Base-by-base conservation (phyloP, 2,888 invertebrate species). In the Eupithecia pulchellata region DNA sequence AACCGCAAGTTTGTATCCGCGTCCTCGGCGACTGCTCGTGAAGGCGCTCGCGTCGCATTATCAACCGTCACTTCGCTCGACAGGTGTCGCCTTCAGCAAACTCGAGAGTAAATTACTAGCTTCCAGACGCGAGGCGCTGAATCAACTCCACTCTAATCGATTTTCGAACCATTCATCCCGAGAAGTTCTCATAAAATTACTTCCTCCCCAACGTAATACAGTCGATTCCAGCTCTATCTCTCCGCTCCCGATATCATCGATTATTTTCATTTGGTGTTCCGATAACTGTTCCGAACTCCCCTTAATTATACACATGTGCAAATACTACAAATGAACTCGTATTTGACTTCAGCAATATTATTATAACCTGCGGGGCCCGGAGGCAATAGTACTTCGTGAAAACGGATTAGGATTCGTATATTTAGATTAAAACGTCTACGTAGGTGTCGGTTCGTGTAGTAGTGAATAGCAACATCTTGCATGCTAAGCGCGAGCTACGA, bases 71-170 rank as follows among this genome's bases (percentile, higher is more conserved):
- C 89, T 91, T 91, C 84, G 85, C 84, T 83, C 91, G 93, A 93
- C 93, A 94, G 93, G 93, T 93, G 93, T 93, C 93, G 92, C 91
- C 91, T 91, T 92, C 93, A 93, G 92, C 92, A 90, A 91, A 91
- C 92, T 93, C 90, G 90, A 92, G 89, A 92, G 93, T 92, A 93
- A 93, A 93, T 93, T 94, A 93, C 93, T 90, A 90, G 89, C 91
- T 89, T 87, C 88, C 87, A 91, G 72, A 61, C 66, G 67, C 61
- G 55, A 91, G 88, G 90, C 91, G 90, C 91, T 93, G 92, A 93
- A 91, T 93, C 93, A 90, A 90, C 90, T 85, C 86, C 83, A 86
- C 86, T 91, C 87, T 91, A 89, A 93, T 93, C 92, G 91, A 94
- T 94, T 93, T 89, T 87, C 87, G 82, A 89, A 88, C 86, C 86